Conservation (phyloP, 2,113 vertebrate species). For the Chionomys nivalis region DNA sequence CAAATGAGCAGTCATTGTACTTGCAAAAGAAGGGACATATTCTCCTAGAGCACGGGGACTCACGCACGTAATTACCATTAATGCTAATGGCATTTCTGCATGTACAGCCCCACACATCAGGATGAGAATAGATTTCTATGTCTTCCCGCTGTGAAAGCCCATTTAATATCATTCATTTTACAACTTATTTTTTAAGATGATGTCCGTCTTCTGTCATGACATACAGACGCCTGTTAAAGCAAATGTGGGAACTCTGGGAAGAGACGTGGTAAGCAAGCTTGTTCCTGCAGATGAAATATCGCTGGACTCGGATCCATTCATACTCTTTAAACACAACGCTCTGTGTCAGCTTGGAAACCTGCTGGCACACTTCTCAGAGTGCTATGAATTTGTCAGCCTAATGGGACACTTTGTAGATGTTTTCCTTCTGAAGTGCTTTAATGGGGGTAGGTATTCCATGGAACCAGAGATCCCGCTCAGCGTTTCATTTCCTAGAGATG, state of each 20-base stretch:
- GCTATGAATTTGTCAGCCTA: conserved; percentile 88
- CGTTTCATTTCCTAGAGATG: conserved; percentile 76
- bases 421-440: conserved; percentile 88
- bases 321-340: conserved; percentile 76
- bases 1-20: conserved; percentile 69
- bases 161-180: conserved; percentile 82
- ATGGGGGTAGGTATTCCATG: conserved; percentile 84
- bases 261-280: conserved; percentile 77
- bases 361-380: conserved; percentile 80
- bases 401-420: conserved; percentile 87
- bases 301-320: conserved; percentile 78
- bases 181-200: conserved; percentile 84
- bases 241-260: conserved; percentile 78
- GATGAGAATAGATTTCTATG: conserved; percentile 66
- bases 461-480: conserved; percentile 84
- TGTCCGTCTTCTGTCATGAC: conserved; percentile 74
- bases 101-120: conserved; percentile 76
- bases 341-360: conserved; percentile 70
- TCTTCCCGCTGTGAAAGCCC: conserved; percentile 73
- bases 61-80: conserved; percentile 68
- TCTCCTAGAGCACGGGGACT: conserved; percentile 63
- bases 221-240: conserved; percentile 66
- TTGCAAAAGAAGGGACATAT: conserved; percentile 72
- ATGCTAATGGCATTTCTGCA: conserved; percentile 76
- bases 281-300: conserved; percentile 79